Conservation (phyloP, 2,888 invertebrate genomes). For the Protonemura montana region DNA sequence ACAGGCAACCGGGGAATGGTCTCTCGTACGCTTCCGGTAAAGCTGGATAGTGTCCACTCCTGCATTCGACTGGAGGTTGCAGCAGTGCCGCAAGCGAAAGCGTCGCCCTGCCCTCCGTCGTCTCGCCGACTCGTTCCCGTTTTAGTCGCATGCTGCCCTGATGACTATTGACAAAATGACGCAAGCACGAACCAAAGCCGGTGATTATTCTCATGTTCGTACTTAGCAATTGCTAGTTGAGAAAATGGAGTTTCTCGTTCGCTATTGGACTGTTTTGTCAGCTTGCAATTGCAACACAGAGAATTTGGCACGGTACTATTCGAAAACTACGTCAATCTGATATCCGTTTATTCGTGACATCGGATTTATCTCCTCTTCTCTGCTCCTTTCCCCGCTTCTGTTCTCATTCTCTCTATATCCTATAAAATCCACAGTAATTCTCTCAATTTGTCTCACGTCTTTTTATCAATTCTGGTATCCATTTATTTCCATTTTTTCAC, state of each 20-base stretch:
- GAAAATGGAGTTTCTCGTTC: background rate
- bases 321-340: background rate
- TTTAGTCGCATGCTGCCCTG: background rate
- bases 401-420: background rate
- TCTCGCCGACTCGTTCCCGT: background rate
- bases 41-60: background rate
- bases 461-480: constrained; percentile 20
- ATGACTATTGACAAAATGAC: background rate
- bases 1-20: background rate
- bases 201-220: background rate
- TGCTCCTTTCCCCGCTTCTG: background rate
- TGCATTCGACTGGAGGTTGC: background rate
- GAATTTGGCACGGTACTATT: background rate
- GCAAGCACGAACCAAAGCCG: background rate
- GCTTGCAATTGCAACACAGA: background rate
- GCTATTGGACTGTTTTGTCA: background rate
- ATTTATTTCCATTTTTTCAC: constrained; percentile 31
- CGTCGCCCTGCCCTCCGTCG: background rate
- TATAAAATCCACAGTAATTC: constrained; percentile 1
- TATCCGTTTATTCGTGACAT: background rate
- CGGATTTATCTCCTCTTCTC: background rate
- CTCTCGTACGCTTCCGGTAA: background rate
- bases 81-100: background rate
- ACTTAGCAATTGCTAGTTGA: background rate
- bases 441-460: constrained; percentile 25